A percentile compares a stretch with the other conserved stretches of the same genome.
Evolutionary conservation across 2,113 vertebrate species (phyloP).

Genomic region (Vidua chalybeata): DNA sequence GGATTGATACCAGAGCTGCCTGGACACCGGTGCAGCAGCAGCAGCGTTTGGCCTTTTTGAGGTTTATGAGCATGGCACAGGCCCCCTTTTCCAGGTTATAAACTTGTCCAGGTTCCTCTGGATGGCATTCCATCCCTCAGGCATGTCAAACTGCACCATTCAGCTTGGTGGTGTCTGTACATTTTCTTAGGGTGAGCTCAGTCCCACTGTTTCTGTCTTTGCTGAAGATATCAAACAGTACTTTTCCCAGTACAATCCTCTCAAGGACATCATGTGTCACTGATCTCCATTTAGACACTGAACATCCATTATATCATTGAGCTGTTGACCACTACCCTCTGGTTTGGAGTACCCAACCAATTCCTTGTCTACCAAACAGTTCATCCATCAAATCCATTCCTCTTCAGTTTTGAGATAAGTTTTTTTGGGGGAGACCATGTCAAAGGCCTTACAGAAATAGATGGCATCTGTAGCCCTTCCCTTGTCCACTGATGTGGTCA

Average conservation of each 20-base stretch:
- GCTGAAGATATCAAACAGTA: neutral
- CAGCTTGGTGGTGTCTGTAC: neutral
- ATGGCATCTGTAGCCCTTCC: neutral
- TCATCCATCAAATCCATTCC: neutral
- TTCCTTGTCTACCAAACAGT: neutral
- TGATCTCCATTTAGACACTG: neutral
- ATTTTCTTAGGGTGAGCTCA: neutral
- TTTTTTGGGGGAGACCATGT: neutral
- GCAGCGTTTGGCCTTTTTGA: neutral
- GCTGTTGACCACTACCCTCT: neutral
- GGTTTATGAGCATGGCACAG: neutral
- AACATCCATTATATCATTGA: neutral
- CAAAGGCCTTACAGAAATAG: neutral
- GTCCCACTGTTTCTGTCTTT: neutral
- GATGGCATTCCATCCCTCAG: neutral
- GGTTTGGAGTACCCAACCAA: neutral
- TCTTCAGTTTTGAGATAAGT: neutral
- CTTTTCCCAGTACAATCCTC: too few relatives aligned
- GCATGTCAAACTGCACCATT: too few relatives aligned
- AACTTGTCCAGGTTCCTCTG: neutral
- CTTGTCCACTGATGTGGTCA: neutral
- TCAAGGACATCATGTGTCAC: neutral
- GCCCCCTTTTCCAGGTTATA: neutral
- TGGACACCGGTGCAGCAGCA: neutral
- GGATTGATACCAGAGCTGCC: rapidly evolving